Percentiles rank a stretch among this genome's conserved stretches.
Conservation (phyloP, 2,888 invertebrate species). For the Eupsilia transversa region DNA sequence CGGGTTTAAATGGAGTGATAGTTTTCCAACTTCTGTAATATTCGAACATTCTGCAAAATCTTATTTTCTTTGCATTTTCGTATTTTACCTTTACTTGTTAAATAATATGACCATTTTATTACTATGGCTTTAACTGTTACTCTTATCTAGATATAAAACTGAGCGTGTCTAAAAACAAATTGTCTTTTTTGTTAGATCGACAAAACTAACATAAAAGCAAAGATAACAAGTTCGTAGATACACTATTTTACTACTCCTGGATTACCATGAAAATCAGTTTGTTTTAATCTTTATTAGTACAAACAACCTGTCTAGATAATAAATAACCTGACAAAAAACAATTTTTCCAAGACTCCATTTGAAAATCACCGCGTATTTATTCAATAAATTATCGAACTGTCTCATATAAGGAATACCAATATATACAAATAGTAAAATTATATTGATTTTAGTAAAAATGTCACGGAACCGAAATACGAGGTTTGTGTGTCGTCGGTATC, state of each 20-base stretch:
- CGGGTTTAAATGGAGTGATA: neutral
- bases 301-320: slow-evolving; percentile 24
- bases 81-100: neutral
- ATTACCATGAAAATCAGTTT: slow-evolving; percentile 42
- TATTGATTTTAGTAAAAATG: slow-evolving; percentile 61
- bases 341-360: slow-evolving; percentile 53
- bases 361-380: slow-evolving; percentile 56
- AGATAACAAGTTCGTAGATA: slow-evolving; percentile 51
- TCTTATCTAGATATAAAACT: slow-evolving; percentile 28
- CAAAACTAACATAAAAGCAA: slow-evolving; percentile 40
- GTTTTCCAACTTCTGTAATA: too few relatives aligned
- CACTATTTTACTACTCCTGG: slow-evolving; percentile 20
- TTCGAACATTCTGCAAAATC: too few relatives aligned
- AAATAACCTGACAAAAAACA: slow-evolving; percentile 18
- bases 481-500: slow-evolving; percentile 68
- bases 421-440: slow-evolving; percentile 65
- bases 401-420: slow-evolving; percentile 57
- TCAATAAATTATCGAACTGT: slow-evolving; percentile 40
- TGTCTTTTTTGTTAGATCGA: slow-evolving; percentile 41
- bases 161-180: slow-evolving; percentile 56
- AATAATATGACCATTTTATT: slow-evolving; percentile 33
- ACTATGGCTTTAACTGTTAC: neutral
- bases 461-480: slow-evolving; percentile 60
- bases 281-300: slow-evolving; percentile 44
- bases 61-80: neutral